These are phyloP conservation scores for Myathropa florea DNA, from an alignment of 2,888 invertebrate genomes.

Conservation along the genomic window DNA sequence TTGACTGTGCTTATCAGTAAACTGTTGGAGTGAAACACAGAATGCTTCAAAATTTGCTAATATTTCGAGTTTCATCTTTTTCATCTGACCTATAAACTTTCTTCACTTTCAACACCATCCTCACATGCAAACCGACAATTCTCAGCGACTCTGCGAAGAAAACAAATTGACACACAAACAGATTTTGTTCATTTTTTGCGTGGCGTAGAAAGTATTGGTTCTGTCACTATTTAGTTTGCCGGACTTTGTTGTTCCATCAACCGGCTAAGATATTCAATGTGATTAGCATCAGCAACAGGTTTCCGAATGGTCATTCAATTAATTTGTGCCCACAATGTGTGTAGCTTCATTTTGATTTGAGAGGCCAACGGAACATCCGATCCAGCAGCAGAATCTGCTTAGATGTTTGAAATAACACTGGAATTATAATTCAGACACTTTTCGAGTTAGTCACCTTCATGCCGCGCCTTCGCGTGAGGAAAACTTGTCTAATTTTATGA, in stretches of 20 bases:
- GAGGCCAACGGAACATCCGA: not conserved
- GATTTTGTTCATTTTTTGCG: not conserved
- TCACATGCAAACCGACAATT: not conserved
- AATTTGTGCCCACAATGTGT: not conserved
- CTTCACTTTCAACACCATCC: not conserved
- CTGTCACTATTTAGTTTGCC: not conserved
- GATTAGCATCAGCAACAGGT: conserved; percentile 34
- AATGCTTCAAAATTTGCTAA: not conserved
- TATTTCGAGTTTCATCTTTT: not conserved
- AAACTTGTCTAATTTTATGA: conserved; percentile 7
- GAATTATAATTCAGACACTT: not conserved
- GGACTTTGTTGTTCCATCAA: conserved; percentile 3
- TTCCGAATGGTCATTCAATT: conserved; percentile 3
- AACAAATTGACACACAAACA: not conserved
- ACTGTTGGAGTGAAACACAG: not conserved
- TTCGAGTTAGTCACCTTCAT: not conserved
- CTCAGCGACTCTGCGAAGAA: not conserved
- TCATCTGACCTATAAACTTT: conserved; percentile 10
- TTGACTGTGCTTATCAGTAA: not conserved
- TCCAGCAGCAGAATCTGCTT: not conserved
- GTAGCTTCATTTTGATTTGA: not conserved
- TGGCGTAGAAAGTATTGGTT: not conserved
- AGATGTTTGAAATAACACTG: not conserved
- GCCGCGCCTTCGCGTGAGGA: not conserved
- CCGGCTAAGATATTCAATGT: conserved; percentile 2